Evolutionary conservation across 2,888 invertebrate species (phyloP), one percentile per base, ranked within the genome.

Genomic region (Eubasilissa splendida): DNA sequence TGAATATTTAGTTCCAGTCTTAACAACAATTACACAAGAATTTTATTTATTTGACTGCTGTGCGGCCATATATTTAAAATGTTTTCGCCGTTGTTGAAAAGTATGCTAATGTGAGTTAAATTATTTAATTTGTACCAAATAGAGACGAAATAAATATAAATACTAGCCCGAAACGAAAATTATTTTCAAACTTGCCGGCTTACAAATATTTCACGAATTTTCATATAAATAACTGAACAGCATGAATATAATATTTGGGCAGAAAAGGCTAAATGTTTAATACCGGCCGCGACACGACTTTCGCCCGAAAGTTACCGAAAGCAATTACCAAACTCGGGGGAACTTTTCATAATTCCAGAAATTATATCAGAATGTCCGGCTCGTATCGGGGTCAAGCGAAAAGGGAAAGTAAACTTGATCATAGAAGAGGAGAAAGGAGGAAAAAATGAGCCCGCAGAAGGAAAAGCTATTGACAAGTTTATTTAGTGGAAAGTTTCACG

Each of bases 401-500:
- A 54, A 56, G 54, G 54, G 31, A 54, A 54, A 22, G 22, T 10
- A 71, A 42, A 54, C 11, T 33, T 10, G 54, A 52, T 68, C 42
- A 54, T 33, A 33, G 22, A 54, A 71, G 33, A 71, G 42, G 42
- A 42, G 42, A 71, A 14, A 71, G 11, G 53, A 54, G 54, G 71
- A 54, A 31, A 71, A 54, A 71, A 71, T 54, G 71, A 54, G 54
- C 71, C 50, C 71, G 14, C 68, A 68, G 14, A 71, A 71, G 71
- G 52, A 71, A 68, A 65, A 77, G 79, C 82, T 80, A 82, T 82
- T 82, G 82, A 82, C 82, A 82, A 82, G 82, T 82, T 80, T 82
- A 80, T 80, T 80, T 80, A 76, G 82, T 65, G 42, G 71, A 74
- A 82, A 82, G 75, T 80, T 80, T 71, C 65, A 70, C 80, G 82